Conservation (phyloP, 2,113 vertebrate genomes). For the Myiopsitta monachus region DNA sequence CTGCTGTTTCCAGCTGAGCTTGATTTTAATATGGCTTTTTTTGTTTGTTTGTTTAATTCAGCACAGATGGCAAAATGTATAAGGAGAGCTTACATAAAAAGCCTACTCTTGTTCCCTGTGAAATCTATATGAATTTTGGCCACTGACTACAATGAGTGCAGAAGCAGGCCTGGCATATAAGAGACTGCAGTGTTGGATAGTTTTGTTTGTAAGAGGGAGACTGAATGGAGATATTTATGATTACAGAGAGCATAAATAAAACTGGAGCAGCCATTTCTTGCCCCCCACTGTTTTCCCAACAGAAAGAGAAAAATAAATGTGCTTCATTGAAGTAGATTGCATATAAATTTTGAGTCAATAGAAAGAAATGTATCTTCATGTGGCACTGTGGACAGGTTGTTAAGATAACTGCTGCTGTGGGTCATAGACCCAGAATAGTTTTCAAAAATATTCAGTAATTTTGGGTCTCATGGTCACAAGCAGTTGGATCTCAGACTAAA, state of each 20-base stretch:
- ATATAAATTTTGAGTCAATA: conserved; percentile 10
- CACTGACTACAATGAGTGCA: not conserved
- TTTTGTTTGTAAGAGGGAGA: not conserved
- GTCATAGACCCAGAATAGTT: not conserved
- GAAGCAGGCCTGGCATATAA: not conserved
- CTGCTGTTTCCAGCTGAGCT: conserved; percentile 43
- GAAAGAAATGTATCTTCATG: not conserved
- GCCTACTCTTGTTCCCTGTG: not conserved
- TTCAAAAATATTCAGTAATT: not conserved
- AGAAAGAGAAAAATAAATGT: conserved; percentile 5
- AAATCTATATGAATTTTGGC: conserved; percentile 34
- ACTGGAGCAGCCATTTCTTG: not conserved
- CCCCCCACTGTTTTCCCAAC: not conserved
- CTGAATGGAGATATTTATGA: conserved; percentile 20
- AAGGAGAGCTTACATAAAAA: not conserved
- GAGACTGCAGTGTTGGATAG: not conserved
- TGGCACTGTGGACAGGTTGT: not conserved
- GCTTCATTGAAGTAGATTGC: conserved; percentile 17
- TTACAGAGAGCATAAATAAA: conserved; percentile 40
- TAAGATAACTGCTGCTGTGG: not conserved
- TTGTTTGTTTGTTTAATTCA: conserved; percentile 49
- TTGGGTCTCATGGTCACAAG: not conserved
- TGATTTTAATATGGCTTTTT: not conserved
- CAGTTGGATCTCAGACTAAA: not conserved
- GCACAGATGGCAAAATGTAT: conserved; percentile 11